Evolutionary conservation across 2,888 invertebrate genomes (phyloP).

Genomic region (Pheosia tremula): DNA sequence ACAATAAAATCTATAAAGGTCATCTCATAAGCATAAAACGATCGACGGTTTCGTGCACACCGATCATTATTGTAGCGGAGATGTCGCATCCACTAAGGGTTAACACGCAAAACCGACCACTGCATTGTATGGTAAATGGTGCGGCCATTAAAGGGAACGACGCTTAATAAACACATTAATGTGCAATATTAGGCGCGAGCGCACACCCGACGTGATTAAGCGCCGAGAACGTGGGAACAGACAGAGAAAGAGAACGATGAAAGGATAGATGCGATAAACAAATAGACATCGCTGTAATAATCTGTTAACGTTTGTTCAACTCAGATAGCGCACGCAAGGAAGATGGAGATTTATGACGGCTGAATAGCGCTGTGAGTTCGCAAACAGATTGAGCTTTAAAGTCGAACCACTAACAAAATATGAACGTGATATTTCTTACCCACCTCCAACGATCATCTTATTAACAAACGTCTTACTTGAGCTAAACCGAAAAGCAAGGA

Average conservation of each 20-base stretch:
- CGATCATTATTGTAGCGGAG: slow-evolving; percentile 51
- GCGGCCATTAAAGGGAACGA: slow-evolving; percentile 73
- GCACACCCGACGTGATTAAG: slow-evolving; percentile 73
- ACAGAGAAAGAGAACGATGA: slow-evolving; percentile 61
- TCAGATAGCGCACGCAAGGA: neutral
- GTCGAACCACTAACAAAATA: neutral
- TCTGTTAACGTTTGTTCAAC: slow-evolving; percentile 6
- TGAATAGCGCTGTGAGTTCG: neutral
- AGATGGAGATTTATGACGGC: neutral
- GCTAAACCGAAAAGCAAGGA: neutral
- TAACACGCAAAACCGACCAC: slow-evolving; percentile 70
- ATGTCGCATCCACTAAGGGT: slow-evolving; percentile 61
- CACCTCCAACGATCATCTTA: neutral
- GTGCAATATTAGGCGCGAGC: slow-evolving; percentile 77
- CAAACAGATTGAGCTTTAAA: neutral
- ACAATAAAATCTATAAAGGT: slow-evolving; percentile 17
- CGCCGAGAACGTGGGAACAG: slow-evolving; percentile 78
- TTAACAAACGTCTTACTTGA: neutral
- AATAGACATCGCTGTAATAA: slow-evolving; percentile 32
- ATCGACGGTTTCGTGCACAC: slow-evolving; percentile 41
- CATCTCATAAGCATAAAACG: slow-evolving; percentile 26
- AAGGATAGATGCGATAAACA: slow-evolving; percentile 54
- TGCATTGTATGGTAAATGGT: slow-evolving; percentile 79
- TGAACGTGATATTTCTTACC: too few relatives aligned
- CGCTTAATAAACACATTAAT: slow-evolving; percentile 82